Conservation (phyloP, 37 sponge, comb jelly and placozoan species). For the Mnemiopsis leidyi region DNA sequence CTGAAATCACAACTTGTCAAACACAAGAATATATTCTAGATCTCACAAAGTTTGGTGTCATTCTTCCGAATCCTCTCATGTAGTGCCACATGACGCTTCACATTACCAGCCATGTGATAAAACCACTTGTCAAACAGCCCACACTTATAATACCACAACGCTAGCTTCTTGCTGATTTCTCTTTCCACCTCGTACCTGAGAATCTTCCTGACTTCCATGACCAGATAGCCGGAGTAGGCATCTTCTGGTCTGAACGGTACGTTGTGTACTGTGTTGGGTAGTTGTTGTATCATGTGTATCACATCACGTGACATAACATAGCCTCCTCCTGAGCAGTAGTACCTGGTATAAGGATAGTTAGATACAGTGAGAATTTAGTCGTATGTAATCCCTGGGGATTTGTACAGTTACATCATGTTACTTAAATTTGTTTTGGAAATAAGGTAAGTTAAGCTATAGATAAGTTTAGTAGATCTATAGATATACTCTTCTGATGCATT, state of each 20-base stretch:
- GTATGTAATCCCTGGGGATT: no score
- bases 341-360: neutral
- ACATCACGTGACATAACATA: neutral
- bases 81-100: neutral
- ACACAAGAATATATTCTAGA: no score
- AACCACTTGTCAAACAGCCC: neutral
- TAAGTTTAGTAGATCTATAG: no score
- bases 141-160: neutral
- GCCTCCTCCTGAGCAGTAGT: neutral
- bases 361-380: no score
- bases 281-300: neutral
- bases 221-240: neutral
- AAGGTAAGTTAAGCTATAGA: no score
- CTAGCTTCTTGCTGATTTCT: neutral
- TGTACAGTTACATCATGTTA: no score
- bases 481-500: no score
- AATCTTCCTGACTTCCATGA: neutral
- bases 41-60: no score
- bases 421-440: no score
- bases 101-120: neutral
- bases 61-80: neutral
- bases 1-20: no score
- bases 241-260: neutral
- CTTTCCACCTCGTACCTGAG: neutral
- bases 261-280: neutral